These are phyloP conservation scores for Eurytoma californica DNA, from an alignment of 2,888 invertebrate genomes.

Conservation along the genomic window DNA sequence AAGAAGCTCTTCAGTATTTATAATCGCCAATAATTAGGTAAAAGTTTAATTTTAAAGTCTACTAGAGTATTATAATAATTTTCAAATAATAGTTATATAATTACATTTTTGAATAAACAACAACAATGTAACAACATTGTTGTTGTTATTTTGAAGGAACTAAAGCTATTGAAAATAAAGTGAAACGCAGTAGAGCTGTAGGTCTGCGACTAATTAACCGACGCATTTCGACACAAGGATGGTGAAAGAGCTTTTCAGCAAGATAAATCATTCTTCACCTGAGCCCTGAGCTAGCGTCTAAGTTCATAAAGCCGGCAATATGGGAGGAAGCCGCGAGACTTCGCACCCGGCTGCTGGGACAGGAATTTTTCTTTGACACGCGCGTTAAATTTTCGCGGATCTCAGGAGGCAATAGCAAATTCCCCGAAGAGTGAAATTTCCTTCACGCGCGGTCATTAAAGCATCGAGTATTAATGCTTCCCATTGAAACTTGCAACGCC, in stretches of 20 bases:
- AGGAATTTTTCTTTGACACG: slow-evolving; percentile 53
- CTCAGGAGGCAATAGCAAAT: slow-evolving; percentile 35
- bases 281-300: slow-evolving; percentile 5
- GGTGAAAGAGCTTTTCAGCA: slow-evolving; percentile 40
- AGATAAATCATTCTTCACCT: slow-evolving; percentile 53
- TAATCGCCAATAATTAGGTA: too few species aligned
- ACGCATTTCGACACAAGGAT: background rate
- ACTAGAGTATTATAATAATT: too few species aligned
- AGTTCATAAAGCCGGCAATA: slow-evolving; percentile 29
- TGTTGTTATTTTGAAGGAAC: too few species aligned
- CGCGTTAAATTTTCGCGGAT: slow-evolving; percentile 33
- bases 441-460: slow-evolving; percentile 49
- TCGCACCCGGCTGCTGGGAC: background rate
- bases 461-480: slow-evolving; percentile 56
- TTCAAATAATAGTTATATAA: too few species aligned
- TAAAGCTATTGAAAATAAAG: too few species aligned
- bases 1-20: too few species aligned
- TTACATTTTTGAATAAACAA: too few species aligned
- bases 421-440: slow-evolving; percentile 51
- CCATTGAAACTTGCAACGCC: slow-evolving; percentile 52
- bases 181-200: too few species aligned
- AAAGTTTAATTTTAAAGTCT: too few species aligned
- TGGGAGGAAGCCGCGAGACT: too few species aligned
- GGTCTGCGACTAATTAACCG: slow-evolving; percentile 39
- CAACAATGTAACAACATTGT: too few species aligned